phyloP scores from a whole-genome alignment of 2,113 vertebrate species.

The Thamnophis sirtalis region DNA sequence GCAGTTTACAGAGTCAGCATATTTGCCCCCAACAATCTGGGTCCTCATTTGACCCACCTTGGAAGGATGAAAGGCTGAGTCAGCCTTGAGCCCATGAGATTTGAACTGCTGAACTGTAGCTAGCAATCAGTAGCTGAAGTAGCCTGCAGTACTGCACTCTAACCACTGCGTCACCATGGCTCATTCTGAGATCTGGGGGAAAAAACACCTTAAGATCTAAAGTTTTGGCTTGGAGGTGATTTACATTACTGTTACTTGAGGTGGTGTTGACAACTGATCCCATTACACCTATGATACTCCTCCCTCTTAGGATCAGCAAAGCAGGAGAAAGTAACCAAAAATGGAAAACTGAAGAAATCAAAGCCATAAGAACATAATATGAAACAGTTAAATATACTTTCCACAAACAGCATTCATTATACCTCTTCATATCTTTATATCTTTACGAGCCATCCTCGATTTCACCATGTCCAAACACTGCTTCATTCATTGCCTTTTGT shows the following conservation, averaged over 20 bases:
- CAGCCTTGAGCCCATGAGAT: too few relatives aligned
- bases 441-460: neutral
- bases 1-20: too few relatives aligned
- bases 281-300: neutral
- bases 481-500: neutral
- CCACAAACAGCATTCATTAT: neutral
- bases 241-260: neutral
- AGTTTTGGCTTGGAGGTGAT: neutral
- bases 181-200: neutral
- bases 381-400: neutral
- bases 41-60: too few relatives aligned
- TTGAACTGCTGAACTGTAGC: too few relatives aligned
- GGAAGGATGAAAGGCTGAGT: too few relatives aligned
- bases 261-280: neutral
- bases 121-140: too few relatives aligned
- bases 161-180: too few relatives aligned
- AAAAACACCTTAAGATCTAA: neutral
- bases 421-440: neutral
- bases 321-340: neutral
- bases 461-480: neutral
- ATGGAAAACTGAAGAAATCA: neutral
- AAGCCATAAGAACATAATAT: neutral
- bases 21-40: too few relatives aligned
- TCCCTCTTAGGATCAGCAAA: neutral
- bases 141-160: too few relatives aligned